These are phyloP conservation scores for Amblyraja radiata DNA, from an alignment of 2,797 vertebrate species.

Conservation along the genomic window DNA sequence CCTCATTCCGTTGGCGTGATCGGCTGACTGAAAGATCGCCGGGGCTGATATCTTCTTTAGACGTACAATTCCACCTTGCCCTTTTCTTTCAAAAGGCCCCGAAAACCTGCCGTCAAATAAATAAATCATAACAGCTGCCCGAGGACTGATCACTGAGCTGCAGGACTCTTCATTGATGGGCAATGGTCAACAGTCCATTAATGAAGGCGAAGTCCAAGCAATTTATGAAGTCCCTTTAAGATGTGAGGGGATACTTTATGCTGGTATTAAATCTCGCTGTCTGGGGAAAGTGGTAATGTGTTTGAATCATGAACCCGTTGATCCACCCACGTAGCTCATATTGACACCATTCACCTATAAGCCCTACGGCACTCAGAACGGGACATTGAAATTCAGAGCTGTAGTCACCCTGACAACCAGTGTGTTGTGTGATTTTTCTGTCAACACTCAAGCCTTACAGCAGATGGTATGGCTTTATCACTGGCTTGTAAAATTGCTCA, in stretches of 20 bases:
- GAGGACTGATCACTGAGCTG: not conserved
- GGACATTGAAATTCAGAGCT: not conserved
- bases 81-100: not conserved
- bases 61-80: too few species aligned
- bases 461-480: not conserved
- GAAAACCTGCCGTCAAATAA: not conserved
- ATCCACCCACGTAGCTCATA: not conserved
- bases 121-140: not conserved
- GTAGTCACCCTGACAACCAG: not conserved
- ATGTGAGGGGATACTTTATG: not conserved
- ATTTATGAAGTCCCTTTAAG: not conserved
- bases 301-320: not conserved
- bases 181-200: not conserved
- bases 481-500: not conserved
- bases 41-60: not conserved
- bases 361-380: not conserved
- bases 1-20: not conserved
- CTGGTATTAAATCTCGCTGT: not conserved
- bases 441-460: not conserved
- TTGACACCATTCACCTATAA: not conserved
- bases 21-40: not conserved
- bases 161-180: not conserved
- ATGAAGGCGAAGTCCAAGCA: not conserved
- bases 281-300: not conserved
- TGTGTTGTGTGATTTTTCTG: not conserved